A percentile compares a stretch with the other conserved stretches of the same genome.
Conservation (phyloP, 2,888 invertebrate species). For the Campopleginae sp. region DNA sequence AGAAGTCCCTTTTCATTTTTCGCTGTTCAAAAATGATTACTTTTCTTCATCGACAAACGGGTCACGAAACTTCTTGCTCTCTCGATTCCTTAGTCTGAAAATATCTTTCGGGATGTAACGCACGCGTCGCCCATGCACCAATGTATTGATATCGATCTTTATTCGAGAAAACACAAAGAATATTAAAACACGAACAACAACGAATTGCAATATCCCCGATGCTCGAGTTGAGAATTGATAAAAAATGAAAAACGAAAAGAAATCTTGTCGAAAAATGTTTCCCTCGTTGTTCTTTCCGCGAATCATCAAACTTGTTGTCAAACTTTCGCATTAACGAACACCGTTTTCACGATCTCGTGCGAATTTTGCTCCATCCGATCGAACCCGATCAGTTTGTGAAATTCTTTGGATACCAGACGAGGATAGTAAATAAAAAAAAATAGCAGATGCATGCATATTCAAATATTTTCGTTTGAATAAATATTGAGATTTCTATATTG, state of each 20-base stretch:
- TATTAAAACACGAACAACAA: background rate
- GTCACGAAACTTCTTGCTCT: conserved; percentile 21
- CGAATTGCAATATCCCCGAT: too few relatives aligned
- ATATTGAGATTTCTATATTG: background rate
- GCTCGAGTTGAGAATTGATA: too few relatives aligned
- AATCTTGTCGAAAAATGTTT: too few relatives aligned
- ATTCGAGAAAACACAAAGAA: background rate
- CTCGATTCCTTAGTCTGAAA: conserved; percentile 4
- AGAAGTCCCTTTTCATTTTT: conserved; percentile 37
- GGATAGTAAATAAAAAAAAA: background rate
- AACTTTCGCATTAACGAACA: too few relatives aligned
- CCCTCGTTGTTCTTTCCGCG: too few relatives aligned
- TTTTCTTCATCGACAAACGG: conserved; percentile 41
- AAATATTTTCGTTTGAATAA: background rate
- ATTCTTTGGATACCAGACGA: conserved; percentile 18
- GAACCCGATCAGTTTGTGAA: conserved; percentile 57
- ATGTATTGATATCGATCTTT: background rate
- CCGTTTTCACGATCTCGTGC: background rate
- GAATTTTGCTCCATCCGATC: conserved; percentile 56
- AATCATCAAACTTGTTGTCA: too few relatives aligned
- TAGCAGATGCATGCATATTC: background rate
- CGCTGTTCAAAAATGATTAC: conserved; percentile 50
- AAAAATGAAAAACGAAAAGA: too few relatives aligned
- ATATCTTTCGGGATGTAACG: conserved; percentile 25
- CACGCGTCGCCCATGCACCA: background rate